Base-by-base conservation (phyloP, 2,113 vertebrate species). In the Lepisosteus oculatus region DNA sequence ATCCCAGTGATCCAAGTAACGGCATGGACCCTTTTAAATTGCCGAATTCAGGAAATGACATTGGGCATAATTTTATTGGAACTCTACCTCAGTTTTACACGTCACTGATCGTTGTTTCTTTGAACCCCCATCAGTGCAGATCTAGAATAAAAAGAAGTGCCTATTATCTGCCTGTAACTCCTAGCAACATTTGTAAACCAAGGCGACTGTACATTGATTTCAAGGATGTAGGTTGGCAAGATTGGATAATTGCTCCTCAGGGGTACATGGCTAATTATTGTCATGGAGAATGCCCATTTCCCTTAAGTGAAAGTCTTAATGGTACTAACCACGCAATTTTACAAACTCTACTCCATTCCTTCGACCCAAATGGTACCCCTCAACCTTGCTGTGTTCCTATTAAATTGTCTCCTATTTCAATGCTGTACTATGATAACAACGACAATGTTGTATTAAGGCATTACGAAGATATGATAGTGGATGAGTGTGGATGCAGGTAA, bases 401-500 rank as follows among this genome's bases (percentile, higher is more conserved):
- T 42, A 89, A 92, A 51, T 91, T 99, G 1, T 96, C 97, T 0
- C 94, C 97, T 0, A 93, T 99, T 83, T 98, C 97, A 44, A 95
- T 99, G 88, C 93, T 99, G 43, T 98, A 97, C 71, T 98, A 98
- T 2, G 97, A 99, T 77, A 96, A 96, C 84, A 92, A 90, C 0
- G 96, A 98, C 88, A 99, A 99, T 15, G 96, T 99, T 73, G 96
- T 99, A 67, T 88, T 99, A 0, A 74, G 95, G 3, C 97, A 98
- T 79, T 98, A 97, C 7, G 93, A 97, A 80, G 95, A 99, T 84
- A 98, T 99, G 97, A 94, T 95, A 85, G 96, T 98, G 85, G 95
- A 98, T 0, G 95, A 97, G 83, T 98, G 97, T 0, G 95, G 96
- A 3, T 99, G 97, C 80, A 87, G 96, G 47, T 99, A 85, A 94